Percentiles rank a stretch among this genome's conserved stretches.
phyloP scores from a whole-genome alignment of 2,113 vertebrate species.

The Copsychus sechellarum region DNA sequence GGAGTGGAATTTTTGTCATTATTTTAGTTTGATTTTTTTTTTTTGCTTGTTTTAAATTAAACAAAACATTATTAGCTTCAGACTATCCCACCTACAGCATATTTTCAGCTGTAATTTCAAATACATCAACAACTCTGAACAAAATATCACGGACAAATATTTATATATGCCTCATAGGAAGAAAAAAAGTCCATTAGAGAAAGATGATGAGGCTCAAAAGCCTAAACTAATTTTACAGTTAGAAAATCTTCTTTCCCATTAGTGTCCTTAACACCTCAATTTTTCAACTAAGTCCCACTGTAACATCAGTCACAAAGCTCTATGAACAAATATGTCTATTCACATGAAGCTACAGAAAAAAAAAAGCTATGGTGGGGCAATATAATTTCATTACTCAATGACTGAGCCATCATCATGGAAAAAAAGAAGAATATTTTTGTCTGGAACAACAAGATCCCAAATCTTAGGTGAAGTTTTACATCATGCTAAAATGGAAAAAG shows the following conservation, averaged over 20 bases:
- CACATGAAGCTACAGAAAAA: not conserved
- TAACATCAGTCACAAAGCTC: not conserved
- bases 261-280: not conserved
- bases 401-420: not conserved
- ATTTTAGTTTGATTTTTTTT: not conserved
- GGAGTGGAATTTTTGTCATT: not conserved
- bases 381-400: not conserved
- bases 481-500: not conserved
- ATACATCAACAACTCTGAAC: not conserved
- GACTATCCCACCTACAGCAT: not conserved
- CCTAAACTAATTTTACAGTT: not conserved
- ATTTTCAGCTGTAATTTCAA: not conserved
- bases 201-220: not conserved
- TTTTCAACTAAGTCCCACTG: not conserved
- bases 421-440: not conserved
- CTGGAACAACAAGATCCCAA: not conserved
- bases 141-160: not conserved
- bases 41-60: not conserved
- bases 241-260: not conserved
- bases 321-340: not conserved
- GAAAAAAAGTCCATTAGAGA: not conserved
- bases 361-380: not conserved
- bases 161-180: not conserved
- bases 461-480: not conserved
- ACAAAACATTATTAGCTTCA: not conserved